Base-by-base conservation (phyloP, 2,888 invertebrate genomes). In the Phyto melanocephala region DNA sequence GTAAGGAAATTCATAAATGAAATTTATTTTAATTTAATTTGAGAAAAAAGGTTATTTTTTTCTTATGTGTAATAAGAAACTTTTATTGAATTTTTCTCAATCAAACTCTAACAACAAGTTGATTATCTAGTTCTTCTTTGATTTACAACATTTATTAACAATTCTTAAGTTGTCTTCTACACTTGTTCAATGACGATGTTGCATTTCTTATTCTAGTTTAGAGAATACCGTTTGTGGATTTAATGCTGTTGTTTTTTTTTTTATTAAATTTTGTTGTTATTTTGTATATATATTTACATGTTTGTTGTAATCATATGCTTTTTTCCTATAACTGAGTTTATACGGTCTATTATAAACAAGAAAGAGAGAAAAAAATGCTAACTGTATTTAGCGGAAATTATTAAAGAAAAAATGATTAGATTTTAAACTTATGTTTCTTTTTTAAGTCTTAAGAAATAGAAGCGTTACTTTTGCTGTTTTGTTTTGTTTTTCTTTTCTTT, bases 371-470 rank as follows among this genome's bases (percentile, higher is more conserved):
- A 60, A 75, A 81, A 75, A 47, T 65, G 10, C 62, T 82, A 79
- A 82, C 82, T 76, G 82, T 82, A 58, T 76, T 79, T 56, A 82
- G 79, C 71, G 75, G 82, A 82, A 82, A 67, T 82, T 71, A 67
- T 62, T 22, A 45, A 65, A 62, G 54, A 67, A 67, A 28, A 62
- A 63, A 71, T 50, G 17, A 68, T 67, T 20, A 24, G 33, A 22
- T 42, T 58, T 28, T 40, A 33, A 58, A 1, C 20, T 20, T 45
- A 63, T 50, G 17, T 50, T 72, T 24, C 42, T 42, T 58, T 62
- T 74, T 28, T 63, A 24, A 71, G 37, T 42, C 45, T 28, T 28
- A 5, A 6, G 3, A 6, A 5, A 28, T 28, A 5, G 28, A 28
- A 28, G 45, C 37, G 15, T 20, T 50, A 15, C 33, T 60, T 13